These are phyloP conservation scores for Jaculus jaculus DNA, from an alignment of 2,113 vertebrate genomes.

Conservation along the genomic window DNA sequence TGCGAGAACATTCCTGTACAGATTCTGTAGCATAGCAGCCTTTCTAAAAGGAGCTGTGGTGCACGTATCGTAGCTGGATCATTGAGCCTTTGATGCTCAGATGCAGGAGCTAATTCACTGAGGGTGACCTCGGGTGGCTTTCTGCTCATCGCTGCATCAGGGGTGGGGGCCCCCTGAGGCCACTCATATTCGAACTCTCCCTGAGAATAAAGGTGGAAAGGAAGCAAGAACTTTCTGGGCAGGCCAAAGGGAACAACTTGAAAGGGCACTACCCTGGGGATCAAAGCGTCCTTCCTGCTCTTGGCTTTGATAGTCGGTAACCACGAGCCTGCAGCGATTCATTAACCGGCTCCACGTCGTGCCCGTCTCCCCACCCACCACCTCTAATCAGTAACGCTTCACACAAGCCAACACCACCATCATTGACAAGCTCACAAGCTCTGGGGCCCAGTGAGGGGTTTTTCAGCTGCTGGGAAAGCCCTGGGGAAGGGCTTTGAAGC, in stretches of 20 bases:
- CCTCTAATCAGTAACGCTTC: slow-evolving; percentile 39
- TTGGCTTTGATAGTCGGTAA: slow-evolving; percentile 60
- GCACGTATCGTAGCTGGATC: not conserved
- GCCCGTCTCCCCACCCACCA: not conserved
- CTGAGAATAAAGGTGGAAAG: slow-evolving; percentile 54
- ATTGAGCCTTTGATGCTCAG: not conserved
- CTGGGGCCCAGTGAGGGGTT: not conserved
- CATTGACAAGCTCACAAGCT: slow-evolving; percentile 49
- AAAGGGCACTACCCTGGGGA: slow-evolving; percentile 66
- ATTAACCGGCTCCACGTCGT: slow-evolving; percentile 62
- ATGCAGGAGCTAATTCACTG: not conserved
- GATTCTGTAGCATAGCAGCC: not conserved
- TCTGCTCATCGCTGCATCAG: not conserved
- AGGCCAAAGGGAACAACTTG: slow-evolving; percentile 63
- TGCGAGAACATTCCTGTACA: not conserved
- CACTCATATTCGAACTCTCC: slow-evolving; percentile 39
- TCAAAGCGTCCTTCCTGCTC: slow-evolving; percentile 66
- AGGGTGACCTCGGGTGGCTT: not conserved
- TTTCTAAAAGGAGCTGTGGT: not conserved
- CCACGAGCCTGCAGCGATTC: slow-evolving; percentile 61
- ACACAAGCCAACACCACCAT: not conserved
- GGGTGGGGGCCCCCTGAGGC: not conserved
- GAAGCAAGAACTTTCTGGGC: slow-evolving; percentile 54
- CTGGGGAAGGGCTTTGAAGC: slow-evolving; percentile 60
- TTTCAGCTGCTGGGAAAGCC: slow-evolving; percentile 5